Conservation (phyloP, 2,888 invertebrate species). For the Agriopis aurantiaria region DNA sequence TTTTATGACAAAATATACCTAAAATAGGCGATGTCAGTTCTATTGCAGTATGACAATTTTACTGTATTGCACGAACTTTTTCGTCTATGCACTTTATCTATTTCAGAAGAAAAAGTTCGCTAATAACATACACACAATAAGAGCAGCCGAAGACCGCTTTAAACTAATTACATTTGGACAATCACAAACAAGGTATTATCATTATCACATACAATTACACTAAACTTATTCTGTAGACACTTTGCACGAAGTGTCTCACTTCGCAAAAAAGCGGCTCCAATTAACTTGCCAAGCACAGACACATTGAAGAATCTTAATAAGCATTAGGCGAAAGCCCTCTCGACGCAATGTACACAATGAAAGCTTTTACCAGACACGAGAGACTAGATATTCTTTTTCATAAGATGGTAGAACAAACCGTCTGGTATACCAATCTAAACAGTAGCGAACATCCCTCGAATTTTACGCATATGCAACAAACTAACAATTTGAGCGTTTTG, state of each 20-base stretch:
- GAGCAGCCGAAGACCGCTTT: not conserved
- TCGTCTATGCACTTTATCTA: too few relatives aligned
- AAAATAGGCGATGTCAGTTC: not conserved
- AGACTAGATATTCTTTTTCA: constrained; percentile 44
- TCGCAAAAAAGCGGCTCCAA: constrained; percentile 29
- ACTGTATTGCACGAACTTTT: too few relatives aligned
- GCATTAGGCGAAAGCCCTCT: constrained; percentile 39
- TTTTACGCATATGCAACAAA: not conserved
- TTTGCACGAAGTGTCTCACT: constrained; percentile 7
- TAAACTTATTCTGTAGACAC: constrained; percentile 5
- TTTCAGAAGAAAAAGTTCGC: not conserved
- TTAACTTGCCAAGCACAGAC: constrained; percentile 41
- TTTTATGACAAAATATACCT: not conserved
- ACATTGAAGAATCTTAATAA: constrained; percentile 50
- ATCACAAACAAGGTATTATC: not conserved
- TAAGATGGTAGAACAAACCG: constrained; percentile 36
- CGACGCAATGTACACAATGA: constrained; percentile 45
- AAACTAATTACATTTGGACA: not conserved
- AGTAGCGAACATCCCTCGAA: constrained; percentile 9
- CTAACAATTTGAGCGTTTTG: not conserved
- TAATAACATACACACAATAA: not conserved
- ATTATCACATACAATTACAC: not conserved
- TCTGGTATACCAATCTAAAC: constrained; percentile 20
- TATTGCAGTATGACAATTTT: not conserved
- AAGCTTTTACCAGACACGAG: constrained; percentile 47